Evolutionary conservation across 2,888 invertebrate genomes (phyloP), one percentile per base, ranked within the genome.

Genomic region (Nycteola revayana): DNA sequence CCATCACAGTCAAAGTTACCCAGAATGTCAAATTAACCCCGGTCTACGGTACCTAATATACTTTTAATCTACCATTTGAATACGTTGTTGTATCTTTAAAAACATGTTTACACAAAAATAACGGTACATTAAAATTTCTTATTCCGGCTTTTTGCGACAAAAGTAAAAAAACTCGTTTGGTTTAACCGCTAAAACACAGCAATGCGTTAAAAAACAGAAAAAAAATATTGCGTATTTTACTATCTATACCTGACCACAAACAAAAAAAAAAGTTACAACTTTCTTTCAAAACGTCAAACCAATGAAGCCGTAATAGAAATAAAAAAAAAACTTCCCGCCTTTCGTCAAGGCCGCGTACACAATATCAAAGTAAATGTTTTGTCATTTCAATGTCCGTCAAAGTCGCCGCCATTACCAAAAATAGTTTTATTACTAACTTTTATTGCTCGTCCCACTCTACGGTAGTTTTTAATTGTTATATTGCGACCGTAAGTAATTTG

Each of bases 401-500:
- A 49, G 52, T 49, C 42, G 49, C 60, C 56, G 60, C 53, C 47
- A 48, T 57, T 32, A 42, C 58, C 53, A 63, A 64, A 71, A 69
- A 73, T 70, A 58, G 63, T 53, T 66, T 66, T 71, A 73, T 60
- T 63, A 42, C 62, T 5, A 21, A n/a, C 21, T 5, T 21, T 21
- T 21, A n/a, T n/a, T 21, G 2, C 57, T 32, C 57, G 66, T 72
- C 59, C 59, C 70, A 72, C 65, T 69, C 71, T 77, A 78, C 83
- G 62, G 83, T 82, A 83, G 83, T 81, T 64, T 66, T 54, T 72
- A 69, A 71, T 81, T 71, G 64, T 70, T 77, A 66, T 73, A 74
- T 76, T 75, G 73, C 67, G 68, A 69, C 73, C 66, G 57, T 67
- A 66, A 66, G 66, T 78, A 69, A 78, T 81, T 62, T 61, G 39